Base-by-base conservation (phyloP, 2,888 invertebrate species). In the Coenonympha arcania region DNA sequence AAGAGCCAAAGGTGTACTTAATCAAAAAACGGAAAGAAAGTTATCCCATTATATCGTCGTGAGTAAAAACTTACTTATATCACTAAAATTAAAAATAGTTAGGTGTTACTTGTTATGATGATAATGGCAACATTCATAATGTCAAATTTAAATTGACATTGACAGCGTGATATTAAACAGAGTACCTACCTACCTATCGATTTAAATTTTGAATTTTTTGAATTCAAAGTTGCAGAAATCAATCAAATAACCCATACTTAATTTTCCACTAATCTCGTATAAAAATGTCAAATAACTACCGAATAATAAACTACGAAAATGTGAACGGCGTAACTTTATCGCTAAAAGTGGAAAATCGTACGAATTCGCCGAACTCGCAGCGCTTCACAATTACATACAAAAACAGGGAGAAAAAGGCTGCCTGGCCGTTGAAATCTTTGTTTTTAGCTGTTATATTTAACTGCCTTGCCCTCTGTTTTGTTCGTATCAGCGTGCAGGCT, bases 341-440 rank as follows among this genome's bases (percentile, higher is more conserved):
- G 1, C 51, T 86, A 42, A 68, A 68, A 55, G 65, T 82, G 15
- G 70, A 68, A 50, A 68, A 63, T 42, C 63, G 71, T 9, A 66
- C 61, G 54, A 68, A 64, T 53, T 59, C 74, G 1, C 76, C 76
- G 6, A 77, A 71, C 56, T 78, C 81, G 6, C 74, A 73, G 52
- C 61, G 65, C n/a, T 84, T 79, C 57, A 78, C 72, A 9, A 76
- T 86, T 49, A 71, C 77, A 0, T 86, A 71, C 48, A 79, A 76
- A 71, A 76, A 61, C 47, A 66, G 66, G 30, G 63, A 65, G 56
- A 68, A 66, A 19, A 74, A 63, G 15, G 64, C 69, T 1, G 54
- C 64, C 20, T 82, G 79, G 76, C 68, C 74, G 1, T 70, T 71
- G 59, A 52, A 64, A 9, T 77, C 79, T 1, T 55, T 85, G 15